phyloP scores from a whole-genome alignment of 2,888 invertebrate genomes.

The Drosophila pegasa region DNA sequence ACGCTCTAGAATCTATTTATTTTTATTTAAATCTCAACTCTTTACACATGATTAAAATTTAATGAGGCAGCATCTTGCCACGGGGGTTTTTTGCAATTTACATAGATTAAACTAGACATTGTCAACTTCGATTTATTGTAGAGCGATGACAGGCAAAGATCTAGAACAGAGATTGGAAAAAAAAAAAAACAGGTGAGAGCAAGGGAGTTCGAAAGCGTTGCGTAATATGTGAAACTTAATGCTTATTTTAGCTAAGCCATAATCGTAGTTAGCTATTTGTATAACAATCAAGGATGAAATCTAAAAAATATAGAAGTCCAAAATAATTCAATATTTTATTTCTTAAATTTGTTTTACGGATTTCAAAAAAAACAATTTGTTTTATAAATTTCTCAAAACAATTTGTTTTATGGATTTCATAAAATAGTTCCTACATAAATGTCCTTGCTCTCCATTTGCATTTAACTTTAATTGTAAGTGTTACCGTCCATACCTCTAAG shows the following conservation, averaged over 20 bases:
- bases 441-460: no score
- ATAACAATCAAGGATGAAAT: no score
- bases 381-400: no score
- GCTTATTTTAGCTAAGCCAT: no score
- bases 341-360: no score
- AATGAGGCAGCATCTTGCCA: neutral
- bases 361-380: no score
- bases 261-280: no score
- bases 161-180: slow-evolving; percentile 24
- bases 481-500: no score
- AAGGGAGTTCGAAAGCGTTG: slow-evolving; percentile 5
- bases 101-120: slow-evolving; percentile 66
- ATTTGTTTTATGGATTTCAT: neutral
- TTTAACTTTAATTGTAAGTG: no score
- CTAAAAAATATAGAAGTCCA: no score
- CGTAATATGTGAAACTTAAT: neutral
- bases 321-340: no score
- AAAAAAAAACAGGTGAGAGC: neutral
- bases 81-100: slow-evolving; percentile 37
- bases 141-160: slow-evolving; percentile 28
- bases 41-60: neutral
- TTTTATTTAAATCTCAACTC: neutral
- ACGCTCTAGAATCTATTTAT: neutral
- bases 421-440: no score
- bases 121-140: slow-evolving; percentile 16